Evolutionary conservation across 2,888 invertebrate species (phyloP).

Genomic region (Noctua pronuba): DNA sequence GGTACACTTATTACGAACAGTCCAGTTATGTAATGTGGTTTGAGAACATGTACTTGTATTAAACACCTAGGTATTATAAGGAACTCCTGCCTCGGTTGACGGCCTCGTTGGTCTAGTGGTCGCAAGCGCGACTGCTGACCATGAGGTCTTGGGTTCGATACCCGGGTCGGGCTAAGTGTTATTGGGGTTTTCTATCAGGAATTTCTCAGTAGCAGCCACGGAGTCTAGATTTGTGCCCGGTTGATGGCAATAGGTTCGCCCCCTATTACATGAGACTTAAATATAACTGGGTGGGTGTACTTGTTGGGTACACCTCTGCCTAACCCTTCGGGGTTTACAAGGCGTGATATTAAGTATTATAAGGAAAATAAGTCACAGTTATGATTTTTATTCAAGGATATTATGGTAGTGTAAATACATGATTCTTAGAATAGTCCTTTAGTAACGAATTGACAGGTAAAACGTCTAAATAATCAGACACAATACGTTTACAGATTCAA

Average conservation of each 20-base stretch:
- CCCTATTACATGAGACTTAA: neutral
- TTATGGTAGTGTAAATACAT: neutral
- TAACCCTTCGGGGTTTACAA: neutral
- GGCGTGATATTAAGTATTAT: neutral
- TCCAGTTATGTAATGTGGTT: slow-evolving; percentile 21
- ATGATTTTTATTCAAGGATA: neutral
- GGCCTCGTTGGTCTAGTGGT: neutral
- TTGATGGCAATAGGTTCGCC: neutral
- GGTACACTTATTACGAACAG: slow-evolving; percentile 14
- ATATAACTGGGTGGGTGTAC: neutral
- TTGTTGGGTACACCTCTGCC: neutral
- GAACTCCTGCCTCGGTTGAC: no score
- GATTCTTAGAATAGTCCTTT: neutral
- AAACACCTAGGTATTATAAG: neutral
- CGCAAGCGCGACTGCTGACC: neutral
- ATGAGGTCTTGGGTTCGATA: neutral
- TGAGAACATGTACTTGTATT: neutral
- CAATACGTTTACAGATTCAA: slow-evolving; percentile 3
- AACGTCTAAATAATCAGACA: slow-evolving; percentile 3
- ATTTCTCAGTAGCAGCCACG: neutral
- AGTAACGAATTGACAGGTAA: slow-evolving; percentile 1
- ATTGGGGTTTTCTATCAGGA: neutral
- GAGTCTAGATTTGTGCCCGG: neutral
- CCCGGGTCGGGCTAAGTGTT: neutral
- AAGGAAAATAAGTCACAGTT: slow-evolving; percentile 30